Evolutionary conservation across 1,140 invertebrate species (phyloP), one percentile per base, ranked within the genome.

Genomic region (Neodiprion lecontei): DNA sequence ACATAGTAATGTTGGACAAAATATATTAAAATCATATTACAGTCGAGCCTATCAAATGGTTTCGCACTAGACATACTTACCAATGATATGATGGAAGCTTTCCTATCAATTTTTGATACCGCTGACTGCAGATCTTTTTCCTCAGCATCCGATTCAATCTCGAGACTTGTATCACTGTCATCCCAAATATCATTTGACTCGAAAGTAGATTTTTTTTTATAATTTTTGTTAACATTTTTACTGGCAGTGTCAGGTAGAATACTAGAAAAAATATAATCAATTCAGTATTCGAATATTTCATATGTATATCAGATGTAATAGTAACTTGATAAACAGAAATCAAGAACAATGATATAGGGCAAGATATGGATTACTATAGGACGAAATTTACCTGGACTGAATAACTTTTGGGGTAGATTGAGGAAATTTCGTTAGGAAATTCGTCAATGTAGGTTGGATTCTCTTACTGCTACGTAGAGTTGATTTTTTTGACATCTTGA

Each of bases 401-500:
- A 17, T 4, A 14, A 5, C 11, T 61, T 61, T 61, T 0, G 53
- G 53, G 4, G 53, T 61, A 17, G 53, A 61, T 61, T 61, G 53
- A 14, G 11, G 11, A 61, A 61, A 61, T 61, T 61, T 61, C 11
- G 53, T 61, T 17, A 61, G 5, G n/a, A 61, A 61, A 61, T 61
- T 61, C 8, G 9, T 17, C 53, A 61, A 61, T 12, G 53, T 61
- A 17, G 53, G 53, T 61, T 61, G 53, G 53, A 61, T 61, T 61
- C n/a, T 7, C 53, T 61, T 61, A 17, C n/a, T 61, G n/a, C n/a
- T 61, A 61, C 53, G 53, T 17, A 61, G 4, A 9, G 53, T 5
- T 61, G n/a, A 61, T 61, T 61, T 61, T 61, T 61, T 61, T 61
- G 53, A 61, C 53, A 61, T 61, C 53, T 61, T 17, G 9, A 61